Percentiles rank a stretch among this genome's conserved stretches.
Evolutionary conservation across 2,888 invertebrate genomes (phyloP).

Genomic region (Therioaphis trifolii): DNA sequence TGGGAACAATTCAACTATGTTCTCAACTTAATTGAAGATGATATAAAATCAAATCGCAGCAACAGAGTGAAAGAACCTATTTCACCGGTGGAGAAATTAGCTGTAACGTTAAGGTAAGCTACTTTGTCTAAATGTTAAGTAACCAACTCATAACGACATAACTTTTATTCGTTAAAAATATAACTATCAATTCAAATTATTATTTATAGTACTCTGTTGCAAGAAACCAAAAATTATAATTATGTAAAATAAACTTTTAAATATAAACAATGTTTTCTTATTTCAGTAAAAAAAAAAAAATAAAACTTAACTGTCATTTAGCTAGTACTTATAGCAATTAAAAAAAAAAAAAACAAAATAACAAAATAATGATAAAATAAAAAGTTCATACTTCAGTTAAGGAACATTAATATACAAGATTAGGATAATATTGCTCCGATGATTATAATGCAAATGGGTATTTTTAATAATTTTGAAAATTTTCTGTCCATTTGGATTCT

Average conservation of each 20-base stretch:
- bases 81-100: neutral
- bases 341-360: neutral
- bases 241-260: neutral
- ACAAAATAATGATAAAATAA: neutral
- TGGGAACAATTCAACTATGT: neutral
- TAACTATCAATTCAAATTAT: too few species aligned
- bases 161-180: too few species aligned
- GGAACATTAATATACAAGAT: neutral
- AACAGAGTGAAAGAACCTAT: conserved; percentile 6
- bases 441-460: neutral
- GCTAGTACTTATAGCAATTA: neutral
- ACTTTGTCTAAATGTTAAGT: too few species aligned
- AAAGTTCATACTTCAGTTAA: neutral
- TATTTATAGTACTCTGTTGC: too few species aligned
- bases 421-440: neutral
- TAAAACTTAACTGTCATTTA: neutral
- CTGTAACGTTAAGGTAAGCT: conserved; percentile 1
- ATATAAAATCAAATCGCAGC: too few species aligned
- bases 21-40: neutral
- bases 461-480: conserved; percentile 5
- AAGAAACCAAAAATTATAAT: too few species aligned
- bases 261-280: neutral
- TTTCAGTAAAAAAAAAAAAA: neutral
- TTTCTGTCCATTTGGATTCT: neutral
- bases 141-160: too few species aligned